These are phyloP conservation scores for Trypoxylon attenuatum DNA, from an alignment of 2,888 invertebrate genomes.

Conservation along the genomic window DNA sequence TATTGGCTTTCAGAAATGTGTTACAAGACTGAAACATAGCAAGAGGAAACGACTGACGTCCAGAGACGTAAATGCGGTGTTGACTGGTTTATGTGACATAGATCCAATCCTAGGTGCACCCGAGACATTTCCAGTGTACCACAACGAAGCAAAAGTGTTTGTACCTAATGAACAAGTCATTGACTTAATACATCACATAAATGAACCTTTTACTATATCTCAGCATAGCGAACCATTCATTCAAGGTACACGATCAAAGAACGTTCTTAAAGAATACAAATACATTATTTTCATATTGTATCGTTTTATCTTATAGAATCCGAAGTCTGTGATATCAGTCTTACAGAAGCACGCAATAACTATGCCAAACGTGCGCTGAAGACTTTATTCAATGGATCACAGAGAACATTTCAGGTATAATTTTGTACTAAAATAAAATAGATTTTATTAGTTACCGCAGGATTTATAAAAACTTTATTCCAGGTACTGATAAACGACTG, in stretches of 20 bases:
- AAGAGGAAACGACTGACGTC: conserved; percentile 66
- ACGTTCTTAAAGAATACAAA: neutral
- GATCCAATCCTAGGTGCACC: conserved; percentile 71
- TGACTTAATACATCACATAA: conserved; percentile 63
- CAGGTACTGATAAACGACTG: conserved; percentile 67
- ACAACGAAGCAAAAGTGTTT: conserved; percentile 69
- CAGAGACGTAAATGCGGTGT: conserved; percentile 68
- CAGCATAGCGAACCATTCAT: conserved; percentile 67
- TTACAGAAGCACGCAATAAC: conserved; percentile 67
- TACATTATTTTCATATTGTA: neutral
- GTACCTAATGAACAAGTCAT: conserved; percentile 67
- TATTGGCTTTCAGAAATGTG: conserved; percentile 66
- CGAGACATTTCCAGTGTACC: conserved; percentile 67
- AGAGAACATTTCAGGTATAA: conserved; percentile 71
- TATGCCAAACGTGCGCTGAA: conserved; percentile 71
- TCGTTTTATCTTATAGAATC: conserved; percentile 62
- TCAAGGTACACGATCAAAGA: conserved; percentile 68
- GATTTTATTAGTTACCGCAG: no score
- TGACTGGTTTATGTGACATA: conserved; percentile 68
- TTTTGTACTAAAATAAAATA: neutral
- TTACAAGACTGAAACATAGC: conserved; percentile 70
- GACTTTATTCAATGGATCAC: conserved; percentile 71
- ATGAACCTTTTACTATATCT: conserved; percentile 61
- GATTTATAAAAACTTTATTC: neutral
- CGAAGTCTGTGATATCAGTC: conserved; percentile 66